Percentiles rank a stretch among this genome's conserved stretches.
Conservation (phyloP, 1,140 invertebrate species). For the Patella vulgata region DNA sequence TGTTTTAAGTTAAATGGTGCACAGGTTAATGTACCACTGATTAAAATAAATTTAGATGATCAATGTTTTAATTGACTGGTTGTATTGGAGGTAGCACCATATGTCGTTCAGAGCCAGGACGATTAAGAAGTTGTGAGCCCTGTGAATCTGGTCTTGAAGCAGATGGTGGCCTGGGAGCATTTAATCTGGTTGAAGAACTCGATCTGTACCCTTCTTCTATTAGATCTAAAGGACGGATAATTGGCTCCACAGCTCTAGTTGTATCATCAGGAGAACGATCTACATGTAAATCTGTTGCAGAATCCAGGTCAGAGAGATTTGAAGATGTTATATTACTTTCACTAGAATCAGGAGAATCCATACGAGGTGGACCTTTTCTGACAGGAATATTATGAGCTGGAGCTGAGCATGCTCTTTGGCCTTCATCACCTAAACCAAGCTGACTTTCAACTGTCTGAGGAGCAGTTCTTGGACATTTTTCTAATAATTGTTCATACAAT, state of each 20-base stretch:
- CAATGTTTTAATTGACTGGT: slow-evolving; percentile 4
- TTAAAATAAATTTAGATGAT: slow-evolving; percentile 4
- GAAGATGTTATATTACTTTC: slow-evolving; percentile 42
- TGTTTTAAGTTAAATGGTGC: too few relatives aligned
- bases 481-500: slow-evolving; percentile 55
- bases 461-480: slow-evolving; percentile 54
- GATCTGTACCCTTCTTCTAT: slow-evolving; percentile 25
- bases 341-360: slow-evolving; percentile 51
- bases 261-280: slow-evolving; percentile 18
- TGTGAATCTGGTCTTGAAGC: slow-evolving; percentile 36
- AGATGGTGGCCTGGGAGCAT: slow-evolving; percentile 33
- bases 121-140: slow-evolving; percentile 16
- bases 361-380: slow-evolving; percentile 22
- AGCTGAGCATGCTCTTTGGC: slow-evolving; percentile 41
- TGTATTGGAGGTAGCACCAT: slow-evolving; percentile 59
- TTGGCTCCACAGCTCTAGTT: slow-evolving; percentile 48
- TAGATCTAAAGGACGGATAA: slow-evolving; percentile 37
- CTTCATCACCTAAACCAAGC: slow-evolving; percentile 35
- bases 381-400: slow-evolving; percentile 35
- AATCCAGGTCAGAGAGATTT: slow-evolving; percentile 51
- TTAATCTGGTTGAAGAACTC: slow-evolving; percentile 5
- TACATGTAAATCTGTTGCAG: slow-evolving; percentile 46
- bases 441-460: slow-evolving; percentile 48
- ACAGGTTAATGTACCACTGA: slow-evolving; percentile 3
- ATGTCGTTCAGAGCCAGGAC: slow-evolving; percentile 59